Base-by-base conservation (phyloP, 2,888 invertebrate species). In the Galerucella calmariensis region DNA sequence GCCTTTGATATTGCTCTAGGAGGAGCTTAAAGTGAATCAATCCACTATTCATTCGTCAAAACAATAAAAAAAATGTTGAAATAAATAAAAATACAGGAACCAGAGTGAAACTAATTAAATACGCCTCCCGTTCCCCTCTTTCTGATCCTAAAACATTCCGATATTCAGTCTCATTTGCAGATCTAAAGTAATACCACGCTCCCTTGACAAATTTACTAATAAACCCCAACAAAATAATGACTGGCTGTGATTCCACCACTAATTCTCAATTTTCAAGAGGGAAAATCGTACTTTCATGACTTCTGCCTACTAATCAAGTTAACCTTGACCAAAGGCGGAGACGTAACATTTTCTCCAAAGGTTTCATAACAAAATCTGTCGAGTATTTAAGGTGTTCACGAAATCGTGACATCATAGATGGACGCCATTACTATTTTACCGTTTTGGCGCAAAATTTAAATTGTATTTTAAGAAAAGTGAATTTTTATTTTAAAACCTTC, bases 211-310 rank as follows among this genome's bases (percentile, higher is more conserved):
- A 74, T 62, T 65, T 63, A 69, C 75, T 77, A 77, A 79, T 79
- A 79, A 75, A 77, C 77, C 79, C 77, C 77, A 75, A 77, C 79
- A 76, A 74, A 77, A 77, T 79, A 78, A 78, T 74, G 78, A 77
- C 74, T 70, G 76, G 74, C 78, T 73, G 81, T 81, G 81, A 81
- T 81, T 80, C 79, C 69, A 78, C 81, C 81, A 77, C 81, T 81
- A 81, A 81, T 81, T 80, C 76, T 73, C 76, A 78, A 81, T 79
- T 81, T 79, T 75, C 75, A 75, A 72, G 74, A 76, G 78, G 79
- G 75, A 77, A 72, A 66, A 72, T 71, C 61, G 67, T 73, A 76
- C 74, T 72, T 73, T 75, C 74, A 77, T 77, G 81, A 81, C 81
- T 81, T 80, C 78, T 74, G 78, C 71, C 75, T 63, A 73, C 79